phyloP scores from a whole-genome alignment of 2,888 invertebrate species.

The Epinotia demarniana region DNA sequence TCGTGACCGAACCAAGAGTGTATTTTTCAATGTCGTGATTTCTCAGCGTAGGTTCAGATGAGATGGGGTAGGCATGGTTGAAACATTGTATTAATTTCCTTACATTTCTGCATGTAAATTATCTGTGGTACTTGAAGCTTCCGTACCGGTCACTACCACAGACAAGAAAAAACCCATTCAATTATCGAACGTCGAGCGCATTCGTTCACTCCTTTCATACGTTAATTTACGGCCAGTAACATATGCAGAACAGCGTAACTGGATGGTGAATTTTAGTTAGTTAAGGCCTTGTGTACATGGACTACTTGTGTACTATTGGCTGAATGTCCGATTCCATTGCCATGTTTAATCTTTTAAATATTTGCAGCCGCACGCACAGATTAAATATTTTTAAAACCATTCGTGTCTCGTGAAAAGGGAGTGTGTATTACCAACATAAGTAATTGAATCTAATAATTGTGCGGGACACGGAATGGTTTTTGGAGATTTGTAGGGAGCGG shows the following conservation, averaged over 20 bases:
- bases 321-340: conserved; percentile 22
- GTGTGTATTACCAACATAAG: conserved; percentile 28
- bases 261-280: background rate
- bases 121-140: background rate
- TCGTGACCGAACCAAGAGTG: too few species aligned
- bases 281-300: conserved; percentile 7
- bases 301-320: background rate
- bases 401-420: conserved; percentile 28
- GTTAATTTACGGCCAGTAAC: conserved; percentile 33
- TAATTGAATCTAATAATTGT: conserved; percentile 28
- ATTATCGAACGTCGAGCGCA: conserved; percentile 44
- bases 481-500: conserved; percentile 12
- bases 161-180: conserved; percentile 36
- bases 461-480: conserved; percentile 6
- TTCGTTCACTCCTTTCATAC: conserved; percentile 34
- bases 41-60: too few species aligned
- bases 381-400: conserved; percentile 22
- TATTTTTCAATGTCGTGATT: too few species aligned
- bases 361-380: conserved; percentile 33
- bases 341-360: conserved; percentile 29
- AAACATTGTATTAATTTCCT: too few species aligned
- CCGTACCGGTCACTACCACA: conserved; percentile 12
- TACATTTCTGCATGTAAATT: too few species aligned
- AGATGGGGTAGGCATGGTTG: too few species aligned
- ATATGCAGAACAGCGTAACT: conserved; percentile 5